Conservation (phyloP, 2,797 vertebrate genomes). For the Paramormyrops hopkinsi region DNA sequence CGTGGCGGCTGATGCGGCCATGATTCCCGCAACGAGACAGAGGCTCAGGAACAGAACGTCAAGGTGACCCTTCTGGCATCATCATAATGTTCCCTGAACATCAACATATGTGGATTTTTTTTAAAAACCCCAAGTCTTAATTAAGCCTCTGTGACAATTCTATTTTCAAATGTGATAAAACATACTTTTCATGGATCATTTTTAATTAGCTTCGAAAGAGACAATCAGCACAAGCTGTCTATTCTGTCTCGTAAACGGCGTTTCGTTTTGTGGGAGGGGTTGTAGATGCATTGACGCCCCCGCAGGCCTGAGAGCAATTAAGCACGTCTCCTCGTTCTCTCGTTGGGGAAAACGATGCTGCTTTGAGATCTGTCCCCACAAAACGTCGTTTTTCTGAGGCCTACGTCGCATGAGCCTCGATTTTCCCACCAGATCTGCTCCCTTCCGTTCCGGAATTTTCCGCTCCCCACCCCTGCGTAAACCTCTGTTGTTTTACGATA, state of each 20-base stretch:
- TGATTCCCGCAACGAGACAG: slow-evolving; percentile 44
- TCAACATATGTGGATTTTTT: background rate
- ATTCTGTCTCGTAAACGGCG: background rate
- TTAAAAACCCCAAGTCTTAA: background rate
- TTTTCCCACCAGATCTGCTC: background rate
- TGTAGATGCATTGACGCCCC: background rate
- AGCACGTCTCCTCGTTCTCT: background rate
- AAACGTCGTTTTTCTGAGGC: background rate
- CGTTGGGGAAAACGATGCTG: background rate
- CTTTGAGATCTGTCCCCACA: background rate
- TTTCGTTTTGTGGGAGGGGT: background rate
- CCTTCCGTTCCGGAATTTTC: background rate
- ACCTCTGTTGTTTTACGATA: slow-evolving; percentile 12
- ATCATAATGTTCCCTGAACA: background rate
- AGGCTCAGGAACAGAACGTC: background rate
- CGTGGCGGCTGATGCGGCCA: slow-evolving; percentile 70
- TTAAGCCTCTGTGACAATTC: slow-evolving; percentile 16
- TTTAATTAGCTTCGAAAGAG: slow-evolving; percentile 19
- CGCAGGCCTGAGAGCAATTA: slow-evolving; percentile 1
- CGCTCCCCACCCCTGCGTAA: background rate
- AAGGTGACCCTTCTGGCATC: slow-evolving; percentile 1
- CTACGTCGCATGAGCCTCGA: background rate
- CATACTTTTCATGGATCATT: background rate
- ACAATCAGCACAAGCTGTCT: background rate
- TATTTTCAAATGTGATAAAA: slow-evolving; percentile 11